These are phyloP conservation scores for Apamea sordens DNA, from an alignment of 2,888 invertebrate genomes.

Conservation along the genomic window DNA sequence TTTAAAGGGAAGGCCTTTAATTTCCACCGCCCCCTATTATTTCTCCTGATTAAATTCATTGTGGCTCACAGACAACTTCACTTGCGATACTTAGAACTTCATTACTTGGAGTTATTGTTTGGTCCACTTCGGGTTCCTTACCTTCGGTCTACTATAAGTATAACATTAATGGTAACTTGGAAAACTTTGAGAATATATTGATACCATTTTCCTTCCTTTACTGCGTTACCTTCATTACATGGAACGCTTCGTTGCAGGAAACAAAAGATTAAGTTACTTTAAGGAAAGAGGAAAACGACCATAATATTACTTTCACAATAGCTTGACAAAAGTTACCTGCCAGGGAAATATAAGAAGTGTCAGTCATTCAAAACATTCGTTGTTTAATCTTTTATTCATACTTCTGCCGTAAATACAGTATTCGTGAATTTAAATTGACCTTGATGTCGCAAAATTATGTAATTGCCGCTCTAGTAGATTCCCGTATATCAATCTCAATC, in stretches of 20 bases:
- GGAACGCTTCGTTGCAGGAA: not conserved
- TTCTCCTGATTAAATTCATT: conserved; percentile 66
- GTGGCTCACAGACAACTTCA: conserved; percentile 62
- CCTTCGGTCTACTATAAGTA: conserved; percentile 24
- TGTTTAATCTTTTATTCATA: not conserved
- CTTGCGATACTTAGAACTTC: conserved; percentile 66
- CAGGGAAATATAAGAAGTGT: not conserved
- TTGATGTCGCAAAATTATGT: not conserved
- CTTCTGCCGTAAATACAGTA: not conserved
- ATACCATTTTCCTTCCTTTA: not conserved
- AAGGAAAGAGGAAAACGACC: conserved; percentile 1
- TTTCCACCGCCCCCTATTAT: conserved; percentile 61
- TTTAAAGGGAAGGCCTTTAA: conserved; percentile 59
- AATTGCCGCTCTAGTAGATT: too few species aligned
- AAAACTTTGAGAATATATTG: conserved; percentile 25
- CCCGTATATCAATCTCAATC: not conserved
- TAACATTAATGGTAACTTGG: conserved; percentile 5
- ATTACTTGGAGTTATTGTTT: conserved; percentile 61
- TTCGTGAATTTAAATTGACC: not conserved
- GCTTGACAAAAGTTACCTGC: too few species aligned
- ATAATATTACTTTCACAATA: not conserved
- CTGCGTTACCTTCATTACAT: not conserved
- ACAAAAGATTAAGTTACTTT: not conserved
- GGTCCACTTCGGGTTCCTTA: conserved; percentile 23
- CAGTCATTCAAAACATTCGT: not conserved